phyloP scores from a whole-genome alignment of 1,140 invertebrate species.

The Carcinoscorpius rotundicauda region DNA sequence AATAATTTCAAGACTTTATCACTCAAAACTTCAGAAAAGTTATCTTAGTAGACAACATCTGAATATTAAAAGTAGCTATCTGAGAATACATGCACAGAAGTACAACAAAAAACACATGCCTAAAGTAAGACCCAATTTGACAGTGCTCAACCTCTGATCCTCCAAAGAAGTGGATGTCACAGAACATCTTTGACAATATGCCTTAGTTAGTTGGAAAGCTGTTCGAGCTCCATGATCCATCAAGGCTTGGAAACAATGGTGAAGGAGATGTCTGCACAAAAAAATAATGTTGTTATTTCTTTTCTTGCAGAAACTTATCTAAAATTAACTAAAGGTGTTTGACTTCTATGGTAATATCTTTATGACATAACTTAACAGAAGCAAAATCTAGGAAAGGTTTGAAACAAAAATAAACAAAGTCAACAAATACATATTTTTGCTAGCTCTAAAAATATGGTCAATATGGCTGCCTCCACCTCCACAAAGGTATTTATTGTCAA shows the following conservation, averaged over 20 bases:
- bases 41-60: slow-evolving; percentile 4
- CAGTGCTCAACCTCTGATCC: slow-evolving; percentile 22
- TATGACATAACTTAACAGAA: no score
- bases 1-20: neutral
- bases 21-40: neutral
- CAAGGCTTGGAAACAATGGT: slow-evolving; percentile 36
- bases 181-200: slow-evolving; percentile 23
- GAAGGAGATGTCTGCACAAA: slow-evolving; percentile 30
- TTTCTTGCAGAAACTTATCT: neutral
- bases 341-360: no score
- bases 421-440: no score
- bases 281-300: slow-evolving; percentile 10
- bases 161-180: slow-evolving; percentile 17
- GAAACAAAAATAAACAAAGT: no score
- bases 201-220: slow-evolving; percentile 28
- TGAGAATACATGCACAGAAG: slow-evolving; percentile 4
- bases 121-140: slow-evolving; percentile 32
- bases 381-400: no score
- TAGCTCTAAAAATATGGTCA: no score
- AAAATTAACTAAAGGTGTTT: no score
- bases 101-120: slow-evolving; percentile 25
- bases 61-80: slow-evolving; percentile 1
- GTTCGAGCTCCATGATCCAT: slow-evolving; percentile 32
- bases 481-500: no score
- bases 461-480: no score